A percentile compares a stretch with the other conserved stretches of the same genome.
Conservation (phyloP, 1,140 invertebrate genomes). For the Drosophila repleta region DNA sequence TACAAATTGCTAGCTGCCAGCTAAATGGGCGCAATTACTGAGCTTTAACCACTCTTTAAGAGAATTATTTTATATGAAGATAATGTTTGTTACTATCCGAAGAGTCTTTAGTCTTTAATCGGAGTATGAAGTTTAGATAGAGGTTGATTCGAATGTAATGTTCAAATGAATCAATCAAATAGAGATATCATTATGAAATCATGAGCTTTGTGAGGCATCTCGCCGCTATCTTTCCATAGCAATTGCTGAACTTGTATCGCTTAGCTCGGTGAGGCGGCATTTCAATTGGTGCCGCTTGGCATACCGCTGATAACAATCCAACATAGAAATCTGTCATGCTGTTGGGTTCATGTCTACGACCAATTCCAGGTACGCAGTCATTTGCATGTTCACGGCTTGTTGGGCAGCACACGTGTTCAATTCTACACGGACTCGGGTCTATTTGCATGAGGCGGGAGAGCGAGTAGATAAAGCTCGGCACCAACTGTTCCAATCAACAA, state of each 20-base stretch:
- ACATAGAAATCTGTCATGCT: constrained; percentile 60
- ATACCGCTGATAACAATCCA: constrained; percentile 29
- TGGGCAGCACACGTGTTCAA: constrained; percentile 63
- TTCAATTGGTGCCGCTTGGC: constrained; percentile 16
- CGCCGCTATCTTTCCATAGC: constrained; percentile 4
- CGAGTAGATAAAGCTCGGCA: constrained; percentile 58
- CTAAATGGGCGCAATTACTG: not conserved
- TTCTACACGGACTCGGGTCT: constrained; percentile 2
- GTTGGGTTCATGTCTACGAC: constrained; percentile 8
- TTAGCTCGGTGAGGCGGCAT: not conserved
- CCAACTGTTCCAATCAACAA: constrained; percentile 37
- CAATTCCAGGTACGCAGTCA: constrained; percentile 21
- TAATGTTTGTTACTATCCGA: too few species aligned
- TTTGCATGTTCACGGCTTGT: constrained; percentile 70
- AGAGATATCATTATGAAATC: too few species aligned
- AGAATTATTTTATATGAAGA: not conserved
- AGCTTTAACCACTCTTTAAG: not conserved
- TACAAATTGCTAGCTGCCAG: constrained; percentile 1
- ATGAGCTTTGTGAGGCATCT: not conserved
- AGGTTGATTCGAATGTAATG: too few species aligned
- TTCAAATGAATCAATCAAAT: too few species aligned
- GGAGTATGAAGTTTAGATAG: too few species aligned
- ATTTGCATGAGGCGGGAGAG: constrained; percentile 51
- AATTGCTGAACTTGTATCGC: constrained; percentile 9
- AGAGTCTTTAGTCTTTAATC: not conserved